Conservation (phyloP, 2,113 vertebrate genomes). For the Poeciliopsis prolifica region DNA sequence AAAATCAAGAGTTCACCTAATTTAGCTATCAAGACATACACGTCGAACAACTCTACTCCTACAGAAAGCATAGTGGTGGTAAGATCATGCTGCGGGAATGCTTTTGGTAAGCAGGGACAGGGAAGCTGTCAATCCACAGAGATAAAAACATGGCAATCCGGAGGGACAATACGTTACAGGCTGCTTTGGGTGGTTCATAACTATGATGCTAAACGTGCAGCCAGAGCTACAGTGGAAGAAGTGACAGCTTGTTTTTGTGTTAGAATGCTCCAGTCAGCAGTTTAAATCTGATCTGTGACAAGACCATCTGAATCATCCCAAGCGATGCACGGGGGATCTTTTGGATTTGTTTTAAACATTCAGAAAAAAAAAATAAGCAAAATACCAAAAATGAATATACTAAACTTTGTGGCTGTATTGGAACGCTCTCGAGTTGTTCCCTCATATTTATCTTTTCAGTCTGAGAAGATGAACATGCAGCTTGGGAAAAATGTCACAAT, state of each 20-base stretch:
- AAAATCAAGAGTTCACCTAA: too few relatives aligned
- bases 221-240: background rate
- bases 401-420: background rate
- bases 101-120: background rate
- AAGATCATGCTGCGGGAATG: background rate
- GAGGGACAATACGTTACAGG: background rate
- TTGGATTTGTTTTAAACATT: background rate
- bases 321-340: background rate
- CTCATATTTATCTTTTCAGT: background rate
- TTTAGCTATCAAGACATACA: too few relatives aligned
- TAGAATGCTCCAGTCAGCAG: background rate
- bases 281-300: background rate
- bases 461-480: conserved; percentile 6
- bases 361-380: background rate
- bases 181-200: background rate
- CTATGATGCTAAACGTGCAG: background rate
- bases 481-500: conserved; percentile 15
- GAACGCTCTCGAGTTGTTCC: background rate
- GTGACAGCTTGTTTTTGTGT: background rate
- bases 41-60: too few relatives aligned
- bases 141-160: background rate
- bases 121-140: background rate
- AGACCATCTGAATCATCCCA: background rate
- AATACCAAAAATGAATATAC: background rate
- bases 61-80: background rate